phyloP scores from a whole-genome alignment of 2,888 invertebrate species.

The Dioctria rufipes region DNA sequence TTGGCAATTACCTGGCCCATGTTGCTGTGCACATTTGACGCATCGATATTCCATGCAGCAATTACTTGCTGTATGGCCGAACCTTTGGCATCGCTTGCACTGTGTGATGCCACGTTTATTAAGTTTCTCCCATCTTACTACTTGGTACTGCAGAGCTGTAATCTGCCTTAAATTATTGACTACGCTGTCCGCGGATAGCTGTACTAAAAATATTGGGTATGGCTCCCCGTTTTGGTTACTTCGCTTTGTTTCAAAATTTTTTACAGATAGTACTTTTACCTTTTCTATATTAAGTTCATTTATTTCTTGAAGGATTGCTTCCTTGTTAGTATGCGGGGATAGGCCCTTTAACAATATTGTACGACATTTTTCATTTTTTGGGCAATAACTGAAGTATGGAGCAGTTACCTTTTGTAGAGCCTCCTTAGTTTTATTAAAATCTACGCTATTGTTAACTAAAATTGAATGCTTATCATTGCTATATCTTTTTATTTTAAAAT shows the following conservation, averaged over 20 bases:
- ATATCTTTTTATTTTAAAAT: not conserved
- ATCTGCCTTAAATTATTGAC: not conserved
- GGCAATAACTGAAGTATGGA: not conserved
- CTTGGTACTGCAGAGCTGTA: not conserved
- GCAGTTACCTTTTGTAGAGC: not conserved
- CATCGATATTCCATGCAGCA: conserved; percentile 19
- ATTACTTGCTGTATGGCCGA: conserved; percentile 35
- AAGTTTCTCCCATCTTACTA: conserved; percentile 17
- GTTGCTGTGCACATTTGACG: conserved; percentile 12
- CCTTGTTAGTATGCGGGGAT: not conserved
- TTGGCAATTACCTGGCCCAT: conserved; percentile 12
- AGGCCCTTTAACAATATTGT: not conserved
- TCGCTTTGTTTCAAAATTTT: not conserved
- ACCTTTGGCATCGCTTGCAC: conserved; percentile 28
- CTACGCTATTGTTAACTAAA: not conserved
- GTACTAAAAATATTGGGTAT: not conserved
- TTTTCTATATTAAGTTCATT: not conserved
- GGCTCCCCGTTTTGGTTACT: not conserved
- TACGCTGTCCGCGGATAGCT: not conserved
- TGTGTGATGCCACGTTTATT: not conserved
- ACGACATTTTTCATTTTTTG: not conserved
- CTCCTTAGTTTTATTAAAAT: not conserved
- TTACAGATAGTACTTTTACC: not conserved
- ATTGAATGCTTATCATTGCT: not conserved
- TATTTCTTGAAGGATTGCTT: not conserved